Conservation (phyloP, 1,140 invertebrate genomes). For the Papilio aristodemus region DNA sequence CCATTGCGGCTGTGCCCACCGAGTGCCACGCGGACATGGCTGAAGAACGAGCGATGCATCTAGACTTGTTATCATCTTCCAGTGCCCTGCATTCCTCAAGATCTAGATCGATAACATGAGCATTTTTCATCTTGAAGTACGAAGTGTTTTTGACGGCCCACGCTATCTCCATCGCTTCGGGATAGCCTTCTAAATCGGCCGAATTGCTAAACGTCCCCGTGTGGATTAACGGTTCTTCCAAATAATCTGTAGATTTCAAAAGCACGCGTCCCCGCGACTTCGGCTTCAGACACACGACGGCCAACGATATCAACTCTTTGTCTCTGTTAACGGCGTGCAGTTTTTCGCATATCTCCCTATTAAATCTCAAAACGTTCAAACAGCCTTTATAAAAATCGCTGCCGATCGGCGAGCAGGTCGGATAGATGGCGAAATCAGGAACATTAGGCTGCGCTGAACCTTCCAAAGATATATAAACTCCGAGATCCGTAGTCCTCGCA, state of each 20-base stretch:
- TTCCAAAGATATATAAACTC: slow-evolving; percentile 52
- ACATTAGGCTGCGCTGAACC: slow-evolving; percentile 36
- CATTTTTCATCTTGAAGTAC: slow-evolving; percentile 53
- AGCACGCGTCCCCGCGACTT: slow-evolving; percentile 74
- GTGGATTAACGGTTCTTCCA: slow-evolving; percentile 84
- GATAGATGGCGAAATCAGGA: slow-evolving; percentile 65
- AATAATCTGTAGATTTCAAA: slow-evolving; percentile 82
- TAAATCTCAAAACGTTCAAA: slow-evolving; percentile 49
- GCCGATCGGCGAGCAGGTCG: slow-evolving; percentile 48
- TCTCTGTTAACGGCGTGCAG: slow-evolving; percentile 46
- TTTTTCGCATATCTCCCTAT: slow-evolving; percentile 50
- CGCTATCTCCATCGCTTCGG: slow-evolving; percentile 47
- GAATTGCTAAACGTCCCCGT: slow-evolving; percentile 84
- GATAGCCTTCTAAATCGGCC: slow-evolving; percentile 74
- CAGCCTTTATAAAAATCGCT: slow-evolving; percentile 45
- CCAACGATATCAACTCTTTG: slow-evolving; percentile 49
- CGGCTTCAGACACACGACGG: slow-evolving; percentile 66
- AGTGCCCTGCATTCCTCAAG: slow-evolving; percentile 45
- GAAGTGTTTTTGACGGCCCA: slow-evolving; percentile 50
- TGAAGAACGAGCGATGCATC: slow-evolving; percentile 49
- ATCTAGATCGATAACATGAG: slow-evolving; percentile 51
- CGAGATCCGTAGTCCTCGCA: slow-evolving; percentile 50
- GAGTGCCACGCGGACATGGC: slow-evolving; percentile 66
- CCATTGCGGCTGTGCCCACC: slow-evolving; percentile 81
- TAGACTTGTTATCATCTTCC: slow-evolving; percentile 32